Percentiles rank a stretch among this genome's conserved stretches.
Conservation (phyloP, 2,113 vertebrate genomes). For the Chaenogobius annularis region DNA sequence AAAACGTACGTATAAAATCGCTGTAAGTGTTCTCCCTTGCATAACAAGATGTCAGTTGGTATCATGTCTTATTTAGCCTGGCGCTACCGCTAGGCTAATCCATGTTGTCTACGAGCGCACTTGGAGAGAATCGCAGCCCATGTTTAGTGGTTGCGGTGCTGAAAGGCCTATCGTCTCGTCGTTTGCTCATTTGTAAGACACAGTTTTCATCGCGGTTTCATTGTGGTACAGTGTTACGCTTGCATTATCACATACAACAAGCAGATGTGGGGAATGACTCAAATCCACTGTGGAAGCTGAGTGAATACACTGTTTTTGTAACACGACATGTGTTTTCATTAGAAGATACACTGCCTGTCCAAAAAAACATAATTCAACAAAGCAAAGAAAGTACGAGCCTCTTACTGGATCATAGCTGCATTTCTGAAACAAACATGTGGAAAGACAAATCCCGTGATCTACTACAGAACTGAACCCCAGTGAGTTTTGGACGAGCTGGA, state of each 20-base stretch:
- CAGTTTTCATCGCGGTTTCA: slow-evolving; percentile 43
- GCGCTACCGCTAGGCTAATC: slow-evolving; percentile 63
- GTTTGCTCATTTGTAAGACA: slow-evolving; percentile 66
- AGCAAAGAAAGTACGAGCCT: too few species aligned
- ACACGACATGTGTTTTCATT: too few species aligned
- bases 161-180: slow-evolving; percentile 62
- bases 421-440: too few species aligned
- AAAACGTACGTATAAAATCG: too few species aligned
- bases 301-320: not conserved
- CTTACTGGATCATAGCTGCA: too few species aligned
- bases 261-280: slow-evolving; percentile 13
- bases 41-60: too few species aligned
- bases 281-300: not conserved
- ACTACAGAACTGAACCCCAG: too few species aligned
- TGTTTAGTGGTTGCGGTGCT: slow-evolving; percentile 65
- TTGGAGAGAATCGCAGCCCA: slow-evolving; percentile 68
- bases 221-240: slow-evolving; percentile 32
- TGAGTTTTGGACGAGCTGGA: too few species aligned
- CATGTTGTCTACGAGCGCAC: slow-evolving; percentile 67
- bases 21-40: too few species aligned
- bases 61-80: slow-evolving; percentile 65
- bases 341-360: too few species aligned
- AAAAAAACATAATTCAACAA: too few species aligned
- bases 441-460: too few species aligned
- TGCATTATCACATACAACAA: slow-evolving; percentile 16